Evolutionary conservation across 2,888 invertebrate species (phyloP).

Genomic region (Empis livida): DNA sequence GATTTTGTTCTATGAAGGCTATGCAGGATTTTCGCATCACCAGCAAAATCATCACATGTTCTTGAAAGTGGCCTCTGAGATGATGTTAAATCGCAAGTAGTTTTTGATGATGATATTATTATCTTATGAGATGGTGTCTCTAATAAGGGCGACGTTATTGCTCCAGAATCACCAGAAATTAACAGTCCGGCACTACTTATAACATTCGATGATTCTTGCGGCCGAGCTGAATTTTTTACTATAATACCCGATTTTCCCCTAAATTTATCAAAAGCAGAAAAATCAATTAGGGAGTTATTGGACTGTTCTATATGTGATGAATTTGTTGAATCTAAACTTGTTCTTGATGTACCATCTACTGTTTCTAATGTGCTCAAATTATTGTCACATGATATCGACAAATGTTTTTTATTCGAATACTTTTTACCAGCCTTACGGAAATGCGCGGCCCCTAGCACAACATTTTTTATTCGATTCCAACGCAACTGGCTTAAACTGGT

Average conservation of each 20-base stretch:
- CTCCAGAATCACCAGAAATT: constrained; percentile 33
- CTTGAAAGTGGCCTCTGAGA: constrained; percentile 42
- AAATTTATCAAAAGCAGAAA: constrained; percentile 43
- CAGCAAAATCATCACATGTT: constrained; percentile 58
- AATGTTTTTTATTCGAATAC: constrained; percentile 39
- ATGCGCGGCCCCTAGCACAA: constrained; percentile 78
- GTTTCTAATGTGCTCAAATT: constrained; percentile 33
- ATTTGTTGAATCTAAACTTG: constrained; percentile 33
- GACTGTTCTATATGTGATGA: constrained; percentile 15
- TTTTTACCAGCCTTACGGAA: constrained; percentile 68
- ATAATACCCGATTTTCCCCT: constrained; percentile 49
- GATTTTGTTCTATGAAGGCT: constrained; percentile 46
- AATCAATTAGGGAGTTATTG: constrained; percentile 29
- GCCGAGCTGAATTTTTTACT: constrained; percentile 40
- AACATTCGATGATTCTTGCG: constrained; percentile 26
- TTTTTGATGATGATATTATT: constrained; percentile 32
- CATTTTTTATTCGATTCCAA: constrained; percentile 90
- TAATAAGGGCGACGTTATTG: neutral
- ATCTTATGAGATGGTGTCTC: neutral
- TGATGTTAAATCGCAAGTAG: constrained; percentile 36
- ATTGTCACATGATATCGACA: constrained; percentile 30
- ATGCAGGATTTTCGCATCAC: constrained; percentile 63
- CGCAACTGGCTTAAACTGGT: constrained; percentile 60
- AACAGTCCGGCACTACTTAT: constrained; percentile 41
- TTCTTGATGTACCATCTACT: constrained; percentile 34